Percentiles rank a stretch among this genome's conserved stretches.
Evolutionary conservation across 2,113 vertebrate species (phyloP).

Genomic region (Octodon degus): DNA sequence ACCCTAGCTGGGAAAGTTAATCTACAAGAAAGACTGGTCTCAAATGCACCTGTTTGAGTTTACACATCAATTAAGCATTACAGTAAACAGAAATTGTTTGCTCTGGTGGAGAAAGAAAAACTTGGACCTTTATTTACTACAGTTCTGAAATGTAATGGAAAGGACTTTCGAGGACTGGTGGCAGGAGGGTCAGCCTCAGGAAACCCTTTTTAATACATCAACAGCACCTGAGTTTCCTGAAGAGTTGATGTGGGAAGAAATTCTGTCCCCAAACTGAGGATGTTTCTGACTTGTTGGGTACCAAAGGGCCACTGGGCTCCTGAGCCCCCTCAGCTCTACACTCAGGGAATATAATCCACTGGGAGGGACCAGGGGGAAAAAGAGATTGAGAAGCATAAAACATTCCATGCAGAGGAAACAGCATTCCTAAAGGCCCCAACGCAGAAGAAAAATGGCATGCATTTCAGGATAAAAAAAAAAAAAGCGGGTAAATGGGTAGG

Average conservation of each 20-base stretch:
- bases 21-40: background rate
- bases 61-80: background rate
- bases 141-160: slow-evolving; percentile 53
- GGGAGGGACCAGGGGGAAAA: background rate
- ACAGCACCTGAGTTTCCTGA: background rate
- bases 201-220: background rate
- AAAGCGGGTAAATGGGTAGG: background rate
- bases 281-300: background rate
- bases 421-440: background rate
- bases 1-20: background rate
- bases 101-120: slow-evolving; percentile 36
- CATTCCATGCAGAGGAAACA: background rate
- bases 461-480: background rate
- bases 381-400: background rate
- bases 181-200: background rate
- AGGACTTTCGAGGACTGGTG: background rate
- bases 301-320: background rate
- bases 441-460: background rate
- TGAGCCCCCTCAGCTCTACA: background rate
- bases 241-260: background rate
- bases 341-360: background rate
- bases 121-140: background rate
- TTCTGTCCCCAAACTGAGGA: background rate
- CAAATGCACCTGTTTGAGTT: background rate
- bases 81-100: slow-evolving; percentile 17